Percentiles rank a stretch among this genome's conserved stretches.
Conservation (phyloP, 64 coral and sea anemone genomes). For the Platygyra sinensis region DNA sequence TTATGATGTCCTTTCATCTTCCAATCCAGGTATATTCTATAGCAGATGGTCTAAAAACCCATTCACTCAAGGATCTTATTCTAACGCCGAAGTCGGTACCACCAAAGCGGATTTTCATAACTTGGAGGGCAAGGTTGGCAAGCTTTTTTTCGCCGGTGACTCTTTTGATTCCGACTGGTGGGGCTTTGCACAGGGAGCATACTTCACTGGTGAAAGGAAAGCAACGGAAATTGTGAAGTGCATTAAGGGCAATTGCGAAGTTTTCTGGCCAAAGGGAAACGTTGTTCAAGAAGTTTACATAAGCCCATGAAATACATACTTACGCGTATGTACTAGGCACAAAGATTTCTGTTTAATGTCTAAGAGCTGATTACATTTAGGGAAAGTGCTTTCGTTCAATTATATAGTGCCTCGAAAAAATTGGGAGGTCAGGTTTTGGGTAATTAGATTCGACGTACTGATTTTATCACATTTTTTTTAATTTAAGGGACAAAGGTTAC, state of each 20-base stretch:
- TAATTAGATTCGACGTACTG: too few relatives aligned
- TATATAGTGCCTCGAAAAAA: too few relatives aligned
- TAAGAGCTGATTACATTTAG: too few relatives aligned
- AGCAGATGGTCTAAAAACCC: constrained; percentile 60
- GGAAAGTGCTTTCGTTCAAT: too few relatives aligned
- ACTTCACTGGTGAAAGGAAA: constrained; percentile 26
- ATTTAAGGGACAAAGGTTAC: too few relatives aligned
- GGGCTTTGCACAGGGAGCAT: constrained; percentile 39
- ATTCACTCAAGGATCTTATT: constrained; percentile 39
- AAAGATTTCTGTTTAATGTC: too few relatives aligned
- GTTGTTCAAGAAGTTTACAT: constrained; percentile 44
- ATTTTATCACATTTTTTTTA: too few relatives aligned
- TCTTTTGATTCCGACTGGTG: constrained; percentile 10
- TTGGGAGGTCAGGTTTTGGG: too few relatives aligned
- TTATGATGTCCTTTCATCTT: too few relatives aligned
- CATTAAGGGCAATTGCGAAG: constrained; percentile 22
- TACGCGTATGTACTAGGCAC: too few relatives aligned
- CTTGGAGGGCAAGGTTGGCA: constrained; percentile 41
- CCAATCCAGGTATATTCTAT: constrained; percentile 52
- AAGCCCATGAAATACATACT: not conserved
- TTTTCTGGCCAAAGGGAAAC: constrained; percentile 36
- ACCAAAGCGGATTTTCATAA: constrained; percentile 52
- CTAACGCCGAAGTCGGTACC: constrained; percentile 41
- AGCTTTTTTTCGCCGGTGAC: constrained; percentile 58
- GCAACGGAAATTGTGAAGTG: constrained; percentile 33